Percentiles rank a stretch among this genome's conserved stretches.
Conservation (phyloP, 2,888 invertebrate species). For the Sycophila texana region DNA sequence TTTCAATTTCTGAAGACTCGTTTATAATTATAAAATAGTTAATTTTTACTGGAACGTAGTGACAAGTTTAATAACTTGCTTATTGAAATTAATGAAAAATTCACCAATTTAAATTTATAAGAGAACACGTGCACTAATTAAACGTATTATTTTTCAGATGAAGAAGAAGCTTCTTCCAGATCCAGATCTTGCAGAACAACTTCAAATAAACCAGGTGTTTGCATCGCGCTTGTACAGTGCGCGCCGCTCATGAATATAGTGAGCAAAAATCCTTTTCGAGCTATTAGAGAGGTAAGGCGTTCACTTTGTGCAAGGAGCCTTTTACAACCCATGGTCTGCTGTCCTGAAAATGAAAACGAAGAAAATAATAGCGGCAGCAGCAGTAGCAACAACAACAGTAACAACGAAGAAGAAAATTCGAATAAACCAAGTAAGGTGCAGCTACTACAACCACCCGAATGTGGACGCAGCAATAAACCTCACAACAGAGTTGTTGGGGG, state of each 20-base stretch:
- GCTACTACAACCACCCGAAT: conserved; percentile 73
- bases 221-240: neutral
- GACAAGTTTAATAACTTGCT: no score
- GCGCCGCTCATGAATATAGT: neutral
- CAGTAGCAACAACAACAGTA: no score
- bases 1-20: no score
- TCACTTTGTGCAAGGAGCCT: neutral
- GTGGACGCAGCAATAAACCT: conserved; percentile 80
- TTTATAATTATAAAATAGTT: no score
- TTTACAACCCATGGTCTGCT: neutral
- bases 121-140: no score
- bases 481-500: conserved; percentile 85
- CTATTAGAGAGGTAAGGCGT: neutral
- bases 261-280: neutral
- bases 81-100: no score
- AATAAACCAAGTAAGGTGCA: neutral
- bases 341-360: neutral
- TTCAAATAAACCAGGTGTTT: neutral
- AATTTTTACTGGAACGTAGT: no score
- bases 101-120: no score
- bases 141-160: no score
- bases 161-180: neutral
- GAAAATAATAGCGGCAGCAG: no score
- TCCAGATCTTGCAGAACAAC: neutral
- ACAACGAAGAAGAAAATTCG: neutral